Percentiles rank a stretch among this genome's conserved stretches.
Conservation (phyloP, 2,888 invertebrate genomes). For the Griposia aprilina region DNA sequence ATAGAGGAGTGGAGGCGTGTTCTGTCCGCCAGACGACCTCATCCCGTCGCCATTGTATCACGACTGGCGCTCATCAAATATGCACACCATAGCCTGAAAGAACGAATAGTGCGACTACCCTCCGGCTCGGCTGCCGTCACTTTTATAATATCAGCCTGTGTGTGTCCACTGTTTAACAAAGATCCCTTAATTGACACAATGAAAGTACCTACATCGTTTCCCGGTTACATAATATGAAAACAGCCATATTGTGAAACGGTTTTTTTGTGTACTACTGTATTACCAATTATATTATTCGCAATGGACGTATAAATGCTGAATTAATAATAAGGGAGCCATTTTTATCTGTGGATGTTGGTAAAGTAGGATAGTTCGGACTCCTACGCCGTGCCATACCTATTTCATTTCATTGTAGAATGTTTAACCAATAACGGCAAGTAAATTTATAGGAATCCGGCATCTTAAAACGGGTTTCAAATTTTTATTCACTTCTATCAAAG, state of each 20-base stretch:
- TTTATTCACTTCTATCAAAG: neutral
- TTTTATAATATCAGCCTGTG: conserved; percentile 38
- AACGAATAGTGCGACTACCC: conserved; percentile 74
- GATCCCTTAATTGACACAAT: conserved; percentile 28
- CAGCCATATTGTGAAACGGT: neutral
- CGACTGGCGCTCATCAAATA: conserved; percentile 88
- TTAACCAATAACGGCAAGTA: neutral
- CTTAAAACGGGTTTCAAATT: conserved; percentile 18
- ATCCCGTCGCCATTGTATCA: conserved; percentile 87
- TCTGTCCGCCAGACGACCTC: conserved; percentile 86
- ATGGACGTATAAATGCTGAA: neutral
- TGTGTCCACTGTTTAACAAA: conserved; percentile 26
- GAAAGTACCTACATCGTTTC: neutral
- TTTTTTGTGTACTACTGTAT: neutral
- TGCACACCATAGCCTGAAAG: conserved; percentile 86
- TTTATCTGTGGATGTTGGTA: neutral
- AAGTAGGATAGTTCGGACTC: neutral
- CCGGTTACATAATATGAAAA: neutral
- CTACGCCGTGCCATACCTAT: neutral
- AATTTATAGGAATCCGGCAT: neutral
- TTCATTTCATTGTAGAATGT: neutral
- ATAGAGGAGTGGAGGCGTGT: conserved; percentile 75
- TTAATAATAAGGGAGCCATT: neutral
- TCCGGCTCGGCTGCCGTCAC: conserved; percentile 31
- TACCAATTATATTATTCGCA: neutral